Percentiles rank a stretch among this genome's conserved stretches.
These are phyloP conservation scores for Adelosebastes latens DNA, from an alignment of 2,797 vertebrate species.

Conservation along the genomic window DNA sequence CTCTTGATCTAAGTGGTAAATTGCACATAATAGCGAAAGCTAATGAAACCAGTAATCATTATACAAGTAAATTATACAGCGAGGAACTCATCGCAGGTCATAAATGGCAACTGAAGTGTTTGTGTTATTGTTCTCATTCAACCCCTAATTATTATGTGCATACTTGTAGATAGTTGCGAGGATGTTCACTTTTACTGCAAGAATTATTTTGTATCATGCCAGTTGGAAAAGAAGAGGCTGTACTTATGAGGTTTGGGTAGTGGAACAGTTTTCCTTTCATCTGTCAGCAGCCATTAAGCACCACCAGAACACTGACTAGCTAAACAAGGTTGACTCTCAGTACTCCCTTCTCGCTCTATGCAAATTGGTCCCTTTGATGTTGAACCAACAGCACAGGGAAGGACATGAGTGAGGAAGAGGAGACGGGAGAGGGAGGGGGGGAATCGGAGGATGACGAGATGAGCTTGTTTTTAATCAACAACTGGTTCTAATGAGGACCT, in stretches of 20 bases:
- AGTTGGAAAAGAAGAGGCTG: constrained; percentile 33
- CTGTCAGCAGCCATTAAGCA: constrained; percentile 70
- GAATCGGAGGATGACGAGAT: constrained; percentile 32
- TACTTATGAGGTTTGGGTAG: constrained; percentile 55
- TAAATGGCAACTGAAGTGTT: constrained; percentile 19
- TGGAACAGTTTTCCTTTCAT: constrained; percentile 67
- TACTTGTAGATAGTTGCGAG: constrained; percentile 26
- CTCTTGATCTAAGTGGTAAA: constrained; percentile 32
- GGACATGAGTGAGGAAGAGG: constrained; percentile 40
- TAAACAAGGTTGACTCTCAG: constrained; percentile 67
- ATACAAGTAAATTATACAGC: neutral
- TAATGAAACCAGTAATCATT: constrained; percentile 24
- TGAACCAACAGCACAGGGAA: constrained; percentile 61
- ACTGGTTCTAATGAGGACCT: constrained; percentile 65
- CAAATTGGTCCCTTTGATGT: constrained; percentile 76
- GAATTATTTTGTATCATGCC: constrained; percentile 41
- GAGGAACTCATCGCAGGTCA: constrained; percentile 10
- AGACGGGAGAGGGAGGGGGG: constrained; percentile 16
- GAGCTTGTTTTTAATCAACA: constrained; percentile 62
- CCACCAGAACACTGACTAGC: constrained; percentile 50
- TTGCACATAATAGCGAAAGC: constrained; percentile 14
- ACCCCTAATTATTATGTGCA: constrained; percentile 38
- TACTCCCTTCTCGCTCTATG: constrained; percentile 60
- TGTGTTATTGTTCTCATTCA: constrained; percentile 47
- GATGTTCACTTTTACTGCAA: constrained; percentile 30